Evolutionary conservation across 2,888 invertebrate species (phyloP), one percentile per base, ranked within the genome.

Genomic region (Philonicus albiceps): DNA sequence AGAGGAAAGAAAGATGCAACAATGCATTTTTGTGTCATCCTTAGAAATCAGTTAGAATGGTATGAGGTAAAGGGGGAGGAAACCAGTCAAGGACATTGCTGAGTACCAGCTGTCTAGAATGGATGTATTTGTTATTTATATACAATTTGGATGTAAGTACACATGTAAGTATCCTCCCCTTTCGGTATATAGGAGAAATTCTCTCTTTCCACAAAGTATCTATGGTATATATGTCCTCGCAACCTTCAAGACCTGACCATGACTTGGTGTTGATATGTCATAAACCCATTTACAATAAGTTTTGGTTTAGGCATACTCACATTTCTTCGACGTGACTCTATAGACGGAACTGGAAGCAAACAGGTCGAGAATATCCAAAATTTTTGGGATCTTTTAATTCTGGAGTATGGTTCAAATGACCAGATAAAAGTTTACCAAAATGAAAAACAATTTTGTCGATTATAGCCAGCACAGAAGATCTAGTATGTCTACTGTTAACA

Each of bases 101-200:
- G 34, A 86, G 76, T 86, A 55, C 76, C 86, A 86, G 86, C 86
- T 86, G 86, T 86, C 80, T 27, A 11, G n/a, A 3, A 37, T 86
- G 22, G n/a, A 73, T 80, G 86, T 86, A 34, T 78, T 86, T 7
- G 78, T 72, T 40, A 85, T 40, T 8, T 49, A 85, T 73, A 37
- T 76, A 40, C 76, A 7, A 11, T 64, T 19, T n/a, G 0, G 27
- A 43, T 43, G 22, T 8, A 64, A 27, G 22, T 64, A 22, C 27
- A 64, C 22, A 64, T 64, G 27, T 4, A 64, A 13, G 64, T 13
- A 22, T 11, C 27, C 27, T 64, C 11, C 64, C n/a, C 3, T 22
- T 3, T 6, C 8, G 2, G 27, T 64, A 64, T 22, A 64, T 64
- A 64, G 7, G 22, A 1, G 22, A 16, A n/a, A 53, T n/a, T n/a